Evolutionary conservation across 2,888 invertebrate species (phyloP).

Genomic region (Chydorus sphaericus): DNA sequence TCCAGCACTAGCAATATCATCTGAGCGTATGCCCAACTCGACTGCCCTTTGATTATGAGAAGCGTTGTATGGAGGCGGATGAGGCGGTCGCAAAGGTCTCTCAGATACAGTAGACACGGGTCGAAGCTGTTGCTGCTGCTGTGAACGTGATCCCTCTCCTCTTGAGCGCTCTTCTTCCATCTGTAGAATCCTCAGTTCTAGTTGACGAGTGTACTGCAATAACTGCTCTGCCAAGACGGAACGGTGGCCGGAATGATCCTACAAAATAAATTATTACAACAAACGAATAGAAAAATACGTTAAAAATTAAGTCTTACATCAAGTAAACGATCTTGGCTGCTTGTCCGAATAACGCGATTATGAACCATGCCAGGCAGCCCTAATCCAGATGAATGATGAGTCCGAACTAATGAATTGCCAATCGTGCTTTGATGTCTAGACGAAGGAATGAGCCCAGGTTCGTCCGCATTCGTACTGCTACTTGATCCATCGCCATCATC

Average conservation of each 20-base stretch:
- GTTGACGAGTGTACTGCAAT: conserved; percentile 74
- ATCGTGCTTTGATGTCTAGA: conserved; percentile 18
- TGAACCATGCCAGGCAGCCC: conserved; percentile 23
- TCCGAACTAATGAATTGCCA: not conserved
- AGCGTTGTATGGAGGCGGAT: conserved; percentile 18
- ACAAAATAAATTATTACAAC: conserved; percentile 12
- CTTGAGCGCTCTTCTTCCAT: conserved; percentile 26
- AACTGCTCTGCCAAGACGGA: conserved; percentile 50
- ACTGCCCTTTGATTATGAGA: conserved; percentile 14
- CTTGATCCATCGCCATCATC: conserved; percentile 93
- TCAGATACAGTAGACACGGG: not conserved
- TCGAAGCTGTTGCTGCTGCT: not conserved
- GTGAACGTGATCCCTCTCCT: conserved; percentile 16
- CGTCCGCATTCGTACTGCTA: conserved; percentile 80
- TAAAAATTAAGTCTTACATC: conserved; percentile 38
- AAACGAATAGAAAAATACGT: conserved; percentile 42
- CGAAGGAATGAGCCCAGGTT: conserved; percentile 27
- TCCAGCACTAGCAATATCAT: conserved; percentile 1
- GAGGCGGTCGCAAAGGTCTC: conserved; percentile 16
- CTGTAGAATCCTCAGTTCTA: conserved; percentile 64
- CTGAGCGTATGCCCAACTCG: conserved; percentile 14
- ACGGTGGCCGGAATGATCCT: conserved; percentile 10
- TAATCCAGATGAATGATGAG: too few relatives aligned
- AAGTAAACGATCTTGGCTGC: conserved; percentile 33
- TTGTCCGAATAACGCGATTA: conserved; percentile 26